These are phyloP conservation scores for Lophotis ruficrista DNA, from an alignment of 2,113 vertebrate species.

Conservation along the genomic window DNA sequence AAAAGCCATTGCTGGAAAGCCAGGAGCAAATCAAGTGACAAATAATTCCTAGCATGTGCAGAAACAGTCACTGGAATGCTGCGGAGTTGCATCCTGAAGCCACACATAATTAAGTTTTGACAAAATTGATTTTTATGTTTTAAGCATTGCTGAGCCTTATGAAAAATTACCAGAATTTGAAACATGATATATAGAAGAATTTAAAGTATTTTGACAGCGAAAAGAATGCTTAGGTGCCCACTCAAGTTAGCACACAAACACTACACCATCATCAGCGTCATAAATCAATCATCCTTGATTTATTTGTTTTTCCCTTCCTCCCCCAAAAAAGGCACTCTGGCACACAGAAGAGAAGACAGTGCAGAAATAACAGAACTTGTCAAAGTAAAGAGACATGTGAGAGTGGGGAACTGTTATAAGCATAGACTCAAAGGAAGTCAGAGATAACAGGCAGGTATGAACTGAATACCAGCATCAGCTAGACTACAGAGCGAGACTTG, in stretches of 20 bases:
- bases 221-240: not conserved
- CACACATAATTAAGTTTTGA: not conserved
- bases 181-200: not conserved
- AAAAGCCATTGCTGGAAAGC: not conserved
- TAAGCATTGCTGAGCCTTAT: not conserved
- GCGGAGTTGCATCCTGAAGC: not conserved
- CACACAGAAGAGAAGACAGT: not conserved
- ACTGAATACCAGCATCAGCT: not conserved
- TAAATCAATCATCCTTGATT: not conserved
- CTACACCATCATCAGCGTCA: not conserved
- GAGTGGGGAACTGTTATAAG: not conserved
- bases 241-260: not conserved
- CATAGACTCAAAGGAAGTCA: not conserved
- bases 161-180: not conserved
- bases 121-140: not conserved
- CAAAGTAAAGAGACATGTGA: not conserved
- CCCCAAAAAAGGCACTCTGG: not conserved
- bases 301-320: not conserved
- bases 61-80: not conserved
- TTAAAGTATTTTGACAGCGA: not conserved
- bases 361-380: not conserved
- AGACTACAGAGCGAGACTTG: not conserved
- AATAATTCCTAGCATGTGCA: fast-evolving
- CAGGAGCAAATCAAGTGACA: not conserved
- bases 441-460: not conserved